Percentiles rank a stretch among this genome's conserved stretches.
These are phyloP conservation scores for Macquaria australasica DNA, from an alignment of 2,113 vertebrate species.

Conservation along the genomic window DNA sequence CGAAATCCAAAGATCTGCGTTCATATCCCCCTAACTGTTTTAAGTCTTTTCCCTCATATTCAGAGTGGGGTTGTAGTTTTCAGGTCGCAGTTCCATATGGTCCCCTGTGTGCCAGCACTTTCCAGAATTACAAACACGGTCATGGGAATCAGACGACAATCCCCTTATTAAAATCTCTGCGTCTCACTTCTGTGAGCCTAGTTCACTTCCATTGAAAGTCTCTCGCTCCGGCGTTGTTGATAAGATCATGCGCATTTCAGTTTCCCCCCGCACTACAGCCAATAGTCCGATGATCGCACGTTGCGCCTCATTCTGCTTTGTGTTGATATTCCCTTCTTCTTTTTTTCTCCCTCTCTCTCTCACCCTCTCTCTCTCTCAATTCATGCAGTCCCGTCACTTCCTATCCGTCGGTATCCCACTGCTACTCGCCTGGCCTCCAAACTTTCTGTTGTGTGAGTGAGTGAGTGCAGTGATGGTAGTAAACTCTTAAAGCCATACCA, in stretches of 20 bases:
- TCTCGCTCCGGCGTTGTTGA: slow-evolving; percentile 39
- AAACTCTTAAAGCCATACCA: slow-evolving; percentile 89
- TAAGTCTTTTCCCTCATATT: slow-evolving; percentile 58
- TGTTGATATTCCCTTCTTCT: slow-evolving; percentile 61
- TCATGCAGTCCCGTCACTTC: slow-evolving; percentile 88
- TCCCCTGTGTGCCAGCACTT: slow-evolving; percentile 27
- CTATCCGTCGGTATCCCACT: slow-evolving; percentile 83
- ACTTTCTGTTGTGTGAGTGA: slow-evolving; percentile 69
- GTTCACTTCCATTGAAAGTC: slow-evolving; percentile 63
- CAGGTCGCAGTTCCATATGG: slow-evolving; percentile 27
- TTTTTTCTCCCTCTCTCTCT: not conserved
- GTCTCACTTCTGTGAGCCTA: slow-evolving; percentile 40
- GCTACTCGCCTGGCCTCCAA: slow-evolving; percentile 70
- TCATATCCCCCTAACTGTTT: slow-evolving; percentile 67
- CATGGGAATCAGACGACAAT: slow-evolving; percentile 32
- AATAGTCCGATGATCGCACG: slow-evolving; percentile 51
- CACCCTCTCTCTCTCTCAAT: not conserved
- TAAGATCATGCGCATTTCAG: slow-evolving; percentile 59
- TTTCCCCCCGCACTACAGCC: not conserved
- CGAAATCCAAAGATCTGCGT: slow-evolving; percentile 41
- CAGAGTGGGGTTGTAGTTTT: slow-evolving; percentile 3
- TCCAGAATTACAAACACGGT: slow-evolving; percentile 21
- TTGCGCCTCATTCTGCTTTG: slow-evolving; percentile 70
- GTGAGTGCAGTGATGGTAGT: slow-evolving; percentile 65
- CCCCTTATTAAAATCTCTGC: slow-evolving; percentile 43